Evolutionary conservation across 2,797 vertebrate genomes (phyloP), one percentile per base, ranked within the genome.

Genomic region (Tragopan temminckii): DNA sequence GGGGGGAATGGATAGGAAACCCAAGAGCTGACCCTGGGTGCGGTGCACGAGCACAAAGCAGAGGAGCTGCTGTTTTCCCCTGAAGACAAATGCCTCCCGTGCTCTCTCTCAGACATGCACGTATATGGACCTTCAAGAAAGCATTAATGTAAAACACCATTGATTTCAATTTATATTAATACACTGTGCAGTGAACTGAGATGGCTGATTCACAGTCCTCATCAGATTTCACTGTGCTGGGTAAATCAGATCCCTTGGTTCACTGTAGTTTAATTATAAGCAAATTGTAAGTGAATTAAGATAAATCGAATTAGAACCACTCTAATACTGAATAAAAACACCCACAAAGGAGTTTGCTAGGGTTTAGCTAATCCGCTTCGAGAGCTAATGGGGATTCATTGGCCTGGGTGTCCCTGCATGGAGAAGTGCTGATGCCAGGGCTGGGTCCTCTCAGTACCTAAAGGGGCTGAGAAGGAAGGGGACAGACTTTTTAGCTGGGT

Each of bases 241-340:
- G 86, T 90, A 96, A 85, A 94, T 93, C 95, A 85, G 71, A 87
- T 90, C 96, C 94, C 95, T 17, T 58, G 89, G 75, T 94, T 96
- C 90, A 27, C 94, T 64, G 88, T 93, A 74, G 86, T 87, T 96
- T 96, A 94, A 96, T 95, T 96, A 96, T 67, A 82, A 94, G 92
- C 94, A 95, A 96, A 94, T 95, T 96, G 96, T 90, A 93, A 96
- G 71, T 68, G 90, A 95, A 96, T 94, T 92, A 93, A 96, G 90
- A 96, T 82, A 95, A 96, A 96, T 96, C 90, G 92, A 94, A 95
- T 96, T 93, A 92, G 94, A 89, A 83, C 79, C 85, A 43, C 85
- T 92, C 87, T 9, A 69, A 91, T 68, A 85, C 89, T 3, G 85
- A 89, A n/a, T 33, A 25, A 74, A 92, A 83, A 77, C 72, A 63